Evolutionary conservation across 2,113 vertebrate genomes (phyloP).

Genomic region (Myiozetetes cayanensis): DNA sequence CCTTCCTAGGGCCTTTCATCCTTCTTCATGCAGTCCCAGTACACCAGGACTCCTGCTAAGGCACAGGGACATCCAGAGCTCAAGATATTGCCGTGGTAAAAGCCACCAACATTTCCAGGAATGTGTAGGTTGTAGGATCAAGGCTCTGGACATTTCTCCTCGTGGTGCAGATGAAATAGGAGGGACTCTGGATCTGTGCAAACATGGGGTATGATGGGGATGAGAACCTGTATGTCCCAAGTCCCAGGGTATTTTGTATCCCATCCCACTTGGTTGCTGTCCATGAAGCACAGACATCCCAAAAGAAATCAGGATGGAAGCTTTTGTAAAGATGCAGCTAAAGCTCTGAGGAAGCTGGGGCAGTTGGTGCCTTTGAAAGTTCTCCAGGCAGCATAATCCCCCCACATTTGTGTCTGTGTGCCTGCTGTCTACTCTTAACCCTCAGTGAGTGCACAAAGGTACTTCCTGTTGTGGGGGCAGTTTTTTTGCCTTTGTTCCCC

Average conservation of each 20-base stretch:
- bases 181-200: background rate
- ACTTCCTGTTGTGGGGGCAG: background rate
- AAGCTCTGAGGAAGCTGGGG: background rate
- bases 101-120: background rate
- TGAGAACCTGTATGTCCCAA: background rate
- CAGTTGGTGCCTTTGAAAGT: background rate
- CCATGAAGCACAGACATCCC: background rate
- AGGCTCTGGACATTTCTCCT: background rate
- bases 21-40: too few relatives aligned
- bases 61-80: background rate
- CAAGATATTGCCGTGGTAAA: rapidly evolving
- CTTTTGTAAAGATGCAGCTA: background rate
- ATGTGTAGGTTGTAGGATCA: rapidly evolving
- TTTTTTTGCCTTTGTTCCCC: background rate
- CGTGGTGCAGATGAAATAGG: background rate
- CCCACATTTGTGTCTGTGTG: too few relatives aligned
- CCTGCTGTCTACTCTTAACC: background rate
- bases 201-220: rapidly evolving
- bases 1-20: rapidly evolving
- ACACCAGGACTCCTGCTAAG: background rate
- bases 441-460: background rate
- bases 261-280: background rate
- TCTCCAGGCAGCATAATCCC: background rate
- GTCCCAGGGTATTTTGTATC: background rate
- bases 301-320: background rate